Evolutionary conservation across 2,113 vertebrate species (phyloP).

Genomic region (Athene cunicularia): DNA sequence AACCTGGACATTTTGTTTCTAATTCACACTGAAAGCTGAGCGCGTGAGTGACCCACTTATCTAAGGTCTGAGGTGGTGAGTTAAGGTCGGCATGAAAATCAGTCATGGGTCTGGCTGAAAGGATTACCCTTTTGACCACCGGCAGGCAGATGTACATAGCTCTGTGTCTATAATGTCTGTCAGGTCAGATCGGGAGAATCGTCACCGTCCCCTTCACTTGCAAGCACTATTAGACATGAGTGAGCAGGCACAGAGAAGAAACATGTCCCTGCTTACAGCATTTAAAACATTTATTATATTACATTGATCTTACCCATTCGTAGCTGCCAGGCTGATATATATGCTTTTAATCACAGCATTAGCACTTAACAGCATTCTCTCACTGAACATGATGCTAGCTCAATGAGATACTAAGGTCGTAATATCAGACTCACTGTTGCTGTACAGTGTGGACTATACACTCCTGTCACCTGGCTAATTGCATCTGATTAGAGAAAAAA

Average conservation of each 20-base stretch:
- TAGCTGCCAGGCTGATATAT: slow-evolving; percentile 17
- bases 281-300: slow-evolving; percentile 36
- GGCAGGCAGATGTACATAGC: slow-evolving; percentile 17
- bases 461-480: not conserved
- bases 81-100: slow-evolving; percentile 62
- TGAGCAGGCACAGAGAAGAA: slow-evolving; percentile 9
- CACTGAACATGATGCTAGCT: not conserved
- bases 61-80: slow-evolving; percentile 59
- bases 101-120: slow-evolving; percentile 27
- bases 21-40: slow-evolving; percentile 53
- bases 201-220: not conserved
- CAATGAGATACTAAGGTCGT: not conserved
- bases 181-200: slow-evolving; percentile 29
- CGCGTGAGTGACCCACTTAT: slow-evolving; percentile 48
- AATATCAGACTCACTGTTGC: not conserved
- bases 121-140: slow-evolving; percentile 33
- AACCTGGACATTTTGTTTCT: slow-evolving; percentile 18
- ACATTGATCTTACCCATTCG: slow-evolving; percentile 7
- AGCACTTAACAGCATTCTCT: not conserved
- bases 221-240: slow-evolving; percentile 11
- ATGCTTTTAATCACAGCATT: slow-evolving; percentile 2
- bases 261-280: not conserved
- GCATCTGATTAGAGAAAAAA: not conserved
- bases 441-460: not conserved
- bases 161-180: slow-evolving; percentile 6